Evolutionary conservation across 1,140 invertebrate genomes (phyloP), one percentile per base, ranked within the genome.

Genomic region (Piezodorus guildinii): DNA sequence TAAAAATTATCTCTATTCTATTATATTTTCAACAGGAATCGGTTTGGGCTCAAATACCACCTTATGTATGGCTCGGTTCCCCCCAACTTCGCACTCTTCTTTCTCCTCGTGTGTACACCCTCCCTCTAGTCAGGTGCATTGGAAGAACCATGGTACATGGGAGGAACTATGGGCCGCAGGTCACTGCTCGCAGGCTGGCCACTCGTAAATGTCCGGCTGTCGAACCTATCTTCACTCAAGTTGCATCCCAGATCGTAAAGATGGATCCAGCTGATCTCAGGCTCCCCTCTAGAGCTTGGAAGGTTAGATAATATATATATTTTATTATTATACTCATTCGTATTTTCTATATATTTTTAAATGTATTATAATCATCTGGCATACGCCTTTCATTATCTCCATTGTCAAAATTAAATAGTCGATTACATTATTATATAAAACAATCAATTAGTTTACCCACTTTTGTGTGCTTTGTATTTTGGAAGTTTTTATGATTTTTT

Each of bases 81-180:
- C 77, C 79, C 6, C 71, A 74, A 64, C 70, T 85, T 30, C 71
- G 83, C 43, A 75, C 77, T 12, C 65, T 85, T 16, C 71, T 84
- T 43, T 79, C 81, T 3, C 79, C 82, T 1, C 70, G 80, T 45
- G 81, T 85, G 4, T 83, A 83, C 71, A 84, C 81, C 2, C 73
- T 85, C 60, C 84, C 84, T 12, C 76, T 86, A 69, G 82, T 85
- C 0, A 73, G 83, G 62, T 79, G 80, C 64, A 74, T 85, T 15
- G 80, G 81, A 25, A 78, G 82, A 63, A 86, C 83, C 0, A 85
- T 85, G 83, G 78, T 85, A 12, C 83, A 84, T 70, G 82, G 82
- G 10, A 77, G 80, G 63, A 85, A 84, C 72, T 85, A 83, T 69
- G 83, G 84, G 0, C 83, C 84, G 1, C 82, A 82, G 70, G 82